Evolutionary conservation across 1,140 invertebrate genomes (phyloP), one percentile per base, ranked within the genome.

Genomic region (Hypsibius dujardini): DNA sequence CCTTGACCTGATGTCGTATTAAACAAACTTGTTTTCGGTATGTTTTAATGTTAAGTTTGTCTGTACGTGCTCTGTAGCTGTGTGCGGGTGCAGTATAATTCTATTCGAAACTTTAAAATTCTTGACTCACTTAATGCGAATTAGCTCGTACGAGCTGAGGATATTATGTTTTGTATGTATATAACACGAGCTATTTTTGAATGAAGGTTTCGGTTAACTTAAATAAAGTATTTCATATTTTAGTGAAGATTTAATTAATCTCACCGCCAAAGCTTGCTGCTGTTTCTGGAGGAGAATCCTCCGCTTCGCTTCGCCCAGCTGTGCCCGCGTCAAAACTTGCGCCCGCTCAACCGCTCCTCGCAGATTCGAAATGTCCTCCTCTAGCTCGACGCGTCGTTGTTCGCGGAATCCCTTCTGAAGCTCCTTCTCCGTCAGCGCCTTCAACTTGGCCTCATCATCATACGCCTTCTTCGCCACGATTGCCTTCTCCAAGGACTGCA

Each of bases 401-500:
- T 67, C 62, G 12, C 45, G 12, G 3, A 67, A 42, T 42, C 45
- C 12, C 45, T 67, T 67, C 62, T 67, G 12, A 15, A 7, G 12
- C 42, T 67, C 62, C 62, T 45, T 12, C 42, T 67, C 62, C 42
- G 12, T 7, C 45, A 45, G 12, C 12, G 62, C 62, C 42, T 45
- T 67, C 12, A 3, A 3, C 62, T 67, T 67, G 62, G 42, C 45
- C 12, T 67, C 62, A 12, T 45, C 12, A 15, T 15, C 7, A 67
- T 15, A 67, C 12, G 42, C 42, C 12, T 67, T 45, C 12, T 42
- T 12, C 3, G 62, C 62, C 12, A 42, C 62, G 12, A 67, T 67
- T 7, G 62, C 62, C 7, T 67, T 67, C 42, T 67, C 62, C 42
- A 67, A 42, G 3, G 62, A 15, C 62, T 15, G 62, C 62, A 67